Percentiles rank a stretch among this genome's conserved stretches.
Conservation (phyloP, 2,888 invertebrate genomes). For the Resseliella maxima region DNA sequence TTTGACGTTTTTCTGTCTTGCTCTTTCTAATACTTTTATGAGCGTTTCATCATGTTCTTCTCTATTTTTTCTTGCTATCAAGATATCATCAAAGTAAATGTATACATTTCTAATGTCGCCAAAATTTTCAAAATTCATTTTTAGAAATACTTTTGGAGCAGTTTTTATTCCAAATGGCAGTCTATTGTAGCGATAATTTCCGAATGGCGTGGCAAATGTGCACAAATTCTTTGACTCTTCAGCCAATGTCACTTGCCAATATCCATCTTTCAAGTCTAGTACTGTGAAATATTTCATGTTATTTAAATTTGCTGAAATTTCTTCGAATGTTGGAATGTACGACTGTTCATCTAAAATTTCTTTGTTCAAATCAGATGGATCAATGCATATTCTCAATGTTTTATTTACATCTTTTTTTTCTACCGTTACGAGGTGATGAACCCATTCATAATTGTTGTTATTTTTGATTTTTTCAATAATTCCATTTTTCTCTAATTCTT, state of each 20-base stretch:
- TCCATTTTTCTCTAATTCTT: neutral
- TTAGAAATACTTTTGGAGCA: neutral
- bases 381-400: conserved; percentile 19
- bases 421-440: conserved; percentile 14
- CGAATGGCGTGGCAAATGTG: conserved; percentile 59
- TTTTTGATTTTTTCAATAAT: conserved; percentile 29
- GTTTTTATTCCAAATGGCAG: conserved; percentile 58
- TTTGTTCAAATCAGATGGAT: conserved; percentile 46
- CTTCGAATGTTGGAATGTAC: conserved; percentile 39
- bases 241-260: conserved; percentile 57
- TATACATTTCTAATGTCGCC: neutral
- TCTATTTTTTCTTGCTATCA: conserved; percentile 57
- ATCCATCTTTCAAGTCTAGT: conserved; percentile 57
- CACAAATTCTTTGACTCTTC: conserved; percentile 57
- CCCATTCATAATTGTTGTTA: conserved; percentile 28
- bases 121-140: neutral
- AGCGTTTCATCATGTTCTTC: conserved; percentile 60
- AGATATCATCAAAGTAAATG: conserved; percentile 61
- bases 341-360: neutral
- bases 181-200: conserved; percentile 56
- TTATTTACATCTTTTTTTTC: conserved; percentile 34
- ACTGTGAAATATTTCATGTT: conserved; percentile 16
- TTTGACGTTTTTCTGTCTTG: conserved; percentile 58
- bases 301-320: neutral
- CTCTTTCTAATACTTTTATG: conserved; percentile 58